Percentiles rank a stretch among this genome's conserved stretches.
Evolutionary conservation across 2,113 vertebrate genomes (phyloP).

Genomic region (Orientallactaga bullata): DNA sequence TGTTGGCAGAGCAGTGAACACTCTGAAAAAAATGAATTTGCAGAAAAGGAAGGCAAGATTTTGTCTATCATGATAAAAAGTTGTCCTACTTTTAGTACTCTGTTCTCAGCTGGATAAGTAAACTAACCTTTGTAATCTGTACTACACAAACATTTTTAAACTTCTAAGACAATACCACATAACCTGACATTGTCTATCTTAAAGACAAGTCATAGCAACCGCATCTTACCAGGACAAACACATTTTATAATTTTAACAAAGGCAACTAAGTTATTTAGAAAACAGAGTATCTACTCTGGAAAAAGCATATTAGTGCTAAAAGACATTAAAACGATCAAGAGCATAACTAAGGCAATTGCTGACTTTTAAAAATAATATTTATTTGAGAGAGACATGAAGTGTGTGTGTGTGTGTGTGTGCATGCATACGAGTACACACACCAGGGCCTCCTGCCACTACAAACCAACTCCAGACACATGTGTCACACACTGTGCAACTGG

Average conservation of each 20-base stretch:
- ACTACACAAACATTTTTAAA: not conserved
- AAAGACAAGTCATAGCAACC: slow-evolving; percentile 1
- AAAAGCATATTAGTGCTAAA: slow-evolving; percentile 15
- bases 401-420: too few species aligned
- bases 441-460: too few species aligned
- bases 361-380: too few species aligned
- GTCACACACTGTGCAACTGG: too few species aligned
- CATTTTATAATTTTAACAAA: slow-evolving; percentile 36
- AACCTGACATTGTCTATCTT: not conserved
- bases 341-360: not conserved
- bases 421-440: too few species aligned
- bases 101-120: slow-evolving; percentile 15
- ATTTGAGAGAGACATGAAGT: too few species aligned
- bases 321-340: not conserved
- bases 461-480: too few species aligned
- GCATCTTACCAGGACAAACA: not conserved
- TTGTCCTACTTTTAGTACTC: not conserved
- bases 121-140: not conserved
- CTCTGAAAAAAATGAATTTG: not conserved
- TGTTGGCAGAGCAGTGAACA: not conserved
- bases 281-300: not conserved
- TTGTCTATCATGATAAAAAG: not conserved
- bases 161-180: not conserved
- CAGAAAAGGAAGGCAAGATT: not conserved
- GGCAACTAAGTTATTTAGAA: slow-evolving; percentile 36